phyloP scores from a whole-genome alignment of 2,113 vertebrate species.

The Ornithorhynchus anatinus region DNA sequence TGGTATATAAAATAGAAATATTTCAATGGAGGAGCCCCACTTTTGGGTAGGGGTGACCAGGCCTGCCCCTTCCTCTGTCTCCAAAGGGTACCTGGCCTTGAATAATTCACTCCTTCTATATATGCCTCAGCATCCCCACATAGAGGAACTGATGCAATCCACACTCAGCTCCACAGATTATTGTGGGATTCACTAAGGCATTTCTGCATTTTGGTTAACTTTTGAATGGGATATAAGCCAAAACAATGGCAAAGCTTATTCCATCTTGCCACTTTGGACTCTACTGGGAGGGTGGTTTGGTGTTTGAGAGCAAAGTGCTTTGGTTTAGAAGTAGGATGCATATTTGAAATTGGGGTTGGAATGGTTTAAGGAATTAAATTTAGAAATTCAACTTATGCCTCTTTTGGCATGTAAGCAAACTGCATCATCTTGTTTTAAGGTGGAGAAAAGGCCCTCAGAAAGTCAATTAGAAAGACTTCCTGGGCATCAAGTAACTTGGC shows the following conservation, averaged over 20 bases:
- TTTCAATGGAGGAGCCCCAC: too few species aligned
- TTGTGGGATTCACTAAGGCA: too few species aligned
- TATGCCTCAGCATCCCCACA: background rate
- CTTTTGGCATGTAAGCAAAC: background rate
- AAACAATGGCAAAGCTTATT: background rate
- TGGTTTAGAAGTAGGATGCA: background rate
- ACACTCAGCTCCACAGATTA: background rate
- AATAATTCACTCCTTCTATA: background rate
- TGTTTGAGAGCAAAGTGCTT: constrained; percentile 19
- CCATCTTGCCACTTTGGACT: background rate
- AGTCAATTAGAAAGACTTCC: constrained; percentile 8
- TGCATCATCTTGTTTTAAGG: background rate
- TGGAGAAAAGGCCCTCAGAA: background rate
- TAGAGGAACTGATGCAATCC: background rate
- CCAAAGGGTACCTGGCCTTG: background rate
- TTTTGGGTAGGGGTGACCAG: too few species aligned
- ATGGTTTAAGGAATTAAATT: constrained; percentile 16
- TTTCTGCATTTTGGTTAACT: too few species aligned
- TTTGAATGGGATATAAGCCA: background rate
- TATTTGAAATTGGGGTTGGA: constrained; percentile 14
- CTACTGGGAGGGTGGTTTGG: background rate
- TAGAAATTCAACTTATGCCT: background rate
- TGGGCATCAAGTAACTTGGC: too few species aligned
- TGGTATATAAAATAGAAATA: too few species aligned
- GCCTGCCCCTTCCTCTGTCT: background rate